Conservation (phyloP, 2,797 vertebrate species). For the Antennarius maculatus region DNA sequence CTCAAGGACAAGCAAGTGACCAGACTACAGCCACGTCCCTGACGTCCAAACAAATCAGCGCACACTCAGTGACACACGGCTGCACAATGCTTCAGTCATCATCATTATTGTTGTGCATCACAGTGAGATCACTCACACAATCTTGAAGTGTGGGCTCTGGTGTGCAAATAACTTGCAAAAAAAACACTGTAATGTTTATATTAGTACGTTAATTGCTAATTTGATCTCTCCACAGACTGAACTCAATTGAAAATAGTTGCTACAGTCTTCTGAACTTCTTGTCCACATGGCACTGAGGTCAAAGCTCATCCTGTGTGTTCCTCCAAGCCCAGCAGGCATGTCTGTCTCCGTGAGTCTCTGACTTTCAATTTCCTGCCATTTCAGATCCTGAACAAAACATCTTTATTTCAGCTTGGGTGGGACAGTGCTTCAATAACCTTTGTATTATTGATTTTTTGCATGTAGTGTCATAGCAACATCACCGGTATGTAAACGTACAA, state of each 20-base stretch:
- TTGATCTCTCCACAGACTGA: not conserved
- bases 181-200: not conserved
- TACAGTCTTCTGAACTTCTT: conserved; percentile 14
- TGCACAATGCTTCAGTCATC: conserved; percentile 7
- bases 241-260: not conserved
- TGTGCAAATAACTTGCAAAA: conserved; percentile 4
- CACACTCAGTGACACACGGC: conserved; percentile 42
- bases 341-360: conserved; percentile 56
- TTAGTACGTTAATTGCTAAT: not conserved
- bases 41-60: conserved; percentile 64
- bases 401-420: conserved; percentile 52
- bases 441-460: conserved; percentile 21
- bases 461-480: conserved; percentile 32
- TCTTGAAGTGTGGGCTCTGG: conserved; percentile 21
- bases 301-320: conserved; percentile 47
- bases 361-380: conserved; percentile 64
- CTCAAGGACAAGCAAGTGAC: conserved; percentile 43
- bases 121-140: conserved; percentile 34
- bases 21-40: conserved; percentile 36
- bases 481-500: conserved; percentile 3
- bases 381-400: conserved; percentile 53
- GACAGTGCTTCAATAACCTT: conserved; percentile 43
- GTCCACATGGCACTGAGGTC: conserved; percentile 40
- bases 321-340: conserved; percentile 52
- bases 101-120: conserved; percentile 5